Evolutionary conservation across 2,797 vertebrate genomes (phyloP), one percentile per base, ranked within the genome.

Genomic region (Apodemus agrarius): DNA sequence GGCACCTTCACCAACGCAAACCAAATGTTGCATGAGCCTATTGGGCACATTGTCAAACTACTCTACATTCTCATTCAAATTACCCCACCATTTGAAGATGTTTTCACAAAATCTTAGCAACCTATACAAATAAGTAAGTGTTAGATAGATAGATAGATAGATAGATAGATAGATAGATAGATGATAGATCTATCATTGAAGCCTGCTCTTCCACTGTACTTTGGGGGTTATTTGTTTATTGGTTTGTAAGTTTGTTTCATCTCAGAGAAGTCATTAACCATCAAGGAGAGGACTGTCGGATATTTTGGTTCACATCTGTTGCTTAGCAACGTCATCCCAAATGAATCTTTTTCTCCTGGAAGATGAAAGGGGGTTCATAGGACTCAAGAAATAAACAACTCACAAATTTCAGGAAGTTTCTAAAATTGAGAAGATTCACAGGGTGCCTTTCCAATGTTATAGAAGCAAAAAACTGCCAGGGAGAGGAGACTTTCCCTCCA

Each of bases 31-130:
- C 11, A 24, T 69, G 21, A 69, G 31, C 12, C 63, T 69, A 17
- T 52, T 4, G 17, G 63, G 3, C 63, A 52, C 61, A 46, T 65
- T 34, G 29, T 46, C 59, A 84, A 46, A 46, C 59, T 46, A 84
- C 26, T 59, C 46, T 61, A 65, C 83, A 52, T 52, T n/a, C 31
- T 52, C 21, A 16, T 14, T 52, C 63, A 69, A 49, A 26, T 43
- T 52, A 69, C 31, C 63, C 67, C 63, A 69, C 16, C 14, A 90
- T 80, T 87, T 93, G 93, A 89, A 92, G 54, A 74, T 82, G 54
- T 65, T 92, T 93, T 82, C 87, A 92, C 84, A 95, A 91, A 93
- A 93, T 65, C 10, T 82, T 40, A 89, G 84, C 52, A 90, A 94
- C 21, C 6, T 94, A 43, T 61, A 21, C 37, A 93, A 43, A 82